These are phyloP conservation scores for Gymnopithys bicolor DNA, from an alignment of 2,797 vertebrate genomes.

Conservation along the genomic window DNA sequence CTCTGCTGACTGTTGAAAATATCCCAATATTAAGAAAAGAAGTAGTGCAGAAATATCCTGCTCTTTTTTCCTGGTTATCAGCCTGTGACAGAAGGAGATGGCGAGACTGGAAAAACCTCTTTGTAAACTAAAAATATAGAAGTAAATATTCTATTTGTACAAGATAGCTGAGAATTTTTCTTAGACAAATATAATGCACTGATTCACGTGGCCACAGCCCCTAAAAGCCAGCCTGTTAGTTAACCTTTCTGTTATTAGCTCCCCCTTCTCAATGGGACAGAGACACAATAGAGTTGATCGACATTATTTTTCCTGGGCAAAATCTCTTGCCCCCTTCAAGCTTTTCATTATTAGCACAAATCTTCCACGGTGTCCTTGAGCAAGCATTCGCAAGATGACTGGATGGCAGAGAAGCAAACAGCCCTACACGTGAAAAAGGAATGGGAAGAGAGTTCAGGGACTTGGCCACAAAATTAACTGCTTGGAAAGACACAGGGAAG, in stretches of 20 bases:
- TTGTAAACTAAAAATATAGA: neutral
- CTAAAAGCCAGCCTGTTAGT: neutral
- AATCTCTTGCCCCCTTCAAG: conserved; percentile 46
- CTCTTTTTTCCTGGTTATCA: neutral
- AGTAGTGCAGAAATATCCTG: accelerated
- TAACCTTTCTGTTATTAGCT: neutral
- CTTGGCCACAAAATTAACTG: conserved; percentile 66
- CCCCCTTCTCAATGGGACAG: conserved; percentile 9
- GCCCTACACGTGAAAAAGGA: conserved; percentile 45
- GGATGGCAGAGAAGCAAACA: conserved; percentile 63
- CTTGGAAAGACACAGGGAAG: conserved; percentile 40
- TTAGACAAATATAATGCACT: neutral
- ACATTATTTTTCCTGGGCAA: conserved; percentile 47
- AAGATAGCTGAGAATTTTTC: neutral
- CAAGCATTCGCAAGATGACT: conserved; percentile 54
- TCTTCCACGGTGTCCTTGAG: conserved; percentile 52
- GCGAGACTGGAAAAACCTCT: neutral
- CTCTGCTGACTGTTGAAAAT: neutral
- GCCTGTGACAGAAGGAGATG: neutral
- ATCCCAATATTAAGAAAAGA: neutral
- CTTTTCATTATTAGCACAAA: conserved; percentile 73
- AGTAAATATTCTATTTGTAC: neutral
- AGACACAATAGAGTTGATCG: neutral
- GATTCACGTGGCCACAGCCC: neutral
- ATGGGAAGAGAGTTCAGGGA: conserved; percentile 67